Conservation (phyloP, 2,888 invertebrate genomes). For the Drosophila rellima region DNA sequence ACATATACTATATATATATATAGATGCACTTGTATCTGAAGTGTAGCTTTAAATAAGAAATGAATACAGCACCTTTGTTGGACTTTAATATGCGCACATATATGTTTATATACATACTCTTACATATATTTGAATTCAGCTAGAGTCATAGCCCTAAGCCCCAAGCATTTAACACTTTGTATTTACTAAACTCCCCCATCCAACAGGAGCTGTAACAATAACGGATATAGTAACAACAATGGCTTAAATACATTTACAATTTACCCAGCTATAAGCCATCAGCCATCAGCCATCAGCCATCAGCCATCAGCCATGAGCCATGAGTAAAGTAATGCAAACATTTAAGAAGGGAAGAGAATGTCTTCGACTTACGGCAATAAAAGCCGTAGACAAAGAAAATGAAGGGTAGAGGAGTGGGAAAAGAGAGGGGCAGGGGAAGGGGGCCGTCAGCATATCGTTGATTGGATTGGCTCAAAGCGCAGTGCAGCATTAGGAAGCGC, state of each 20-base stretch:
- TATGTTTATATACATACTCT: neutral
- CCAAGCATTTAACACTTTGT: conserved; percentile 73
- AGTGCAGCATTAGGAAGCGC: conserved; percentile 61
- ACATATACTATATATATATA: neutral
- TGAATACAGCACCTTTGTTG: conserved; percentile 68
- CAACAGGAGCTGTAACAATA: conserved; percentile 12
- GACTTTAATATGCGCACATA: conserved; percentile 43
- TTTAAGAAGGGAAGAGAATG: conserved; percentile 19
- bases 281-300: conserved; percentile 45
- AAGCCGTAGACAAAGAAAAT: conserved; percentile 33
- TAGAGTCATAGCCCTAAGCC: conserved; percentile 31
- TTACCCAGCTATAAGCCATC: conserved; percentile 56
- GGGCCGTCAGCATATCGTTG: conserved; percentile 46
- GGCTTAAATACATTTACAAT: conserved; percentile 67
- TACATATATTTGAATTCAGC: conserved; percentile 7
- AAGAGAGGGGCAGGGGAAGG: neutral
- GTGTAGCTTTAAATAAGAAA: conserved; percentile 72
- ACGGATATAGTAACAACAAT: conserved; percentile 44
- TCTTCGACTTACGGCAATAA: conserved; percentile 58
- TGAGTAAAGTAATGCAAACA: conserved; percentile 49
- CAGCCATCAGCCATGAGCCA: conserved; percentile 43
- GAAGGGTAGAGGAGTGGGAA: no score
- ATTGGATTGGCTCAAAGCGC: conserved; percentile 65
- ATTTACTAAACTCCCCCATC: conserved; percentile 50
- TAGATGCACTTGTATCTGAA: conserved; percentile 16